A percentile compares a stretch with the other conserved stretches of the same genome.
Evolutionary conservation across 1,140 invertebrate genomes (phyloP).

Genomic region (Hydropsyche tenuis): DNA sequence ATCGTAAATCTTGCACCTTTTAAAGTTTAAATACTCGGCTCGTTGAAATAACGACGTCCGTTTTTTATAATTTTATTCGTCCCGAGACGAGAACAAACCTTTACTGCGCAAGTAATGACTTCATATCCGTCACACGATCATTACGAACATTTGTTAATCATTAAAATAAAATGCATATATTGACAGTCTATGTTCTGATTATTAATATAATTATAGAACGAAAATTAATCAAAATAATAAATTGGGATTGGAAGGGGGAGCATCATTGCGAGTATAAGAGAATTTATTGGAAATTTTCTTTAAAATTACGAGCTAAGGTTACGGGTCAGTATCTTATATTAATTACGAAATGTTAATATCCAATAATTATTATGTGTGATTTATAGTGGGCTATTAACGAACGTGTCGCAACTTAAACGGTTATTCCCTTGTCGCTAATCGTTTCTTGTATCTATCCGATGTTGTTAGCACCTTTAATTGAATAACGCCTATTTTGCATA

Average conservation of each 20-base stretch:
- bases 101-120: too few species aligned
- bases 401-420: conserved; percentile 26
- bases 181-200: background rate
- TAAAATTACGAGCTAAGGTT: too few species aligned
- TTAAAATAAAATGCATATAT: background rate
- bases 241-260: too few species aligned
- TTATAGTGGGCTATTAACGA: background rate
- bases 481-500: conserved; percentile 36
- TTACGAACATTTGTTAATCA: background rate
- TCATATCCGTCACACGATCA: background rate
- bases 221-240: too few species aligned
- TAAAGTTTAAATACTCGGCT: background rate
- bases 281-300: too few species aligned
- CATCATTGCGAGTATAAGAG: too few species aligned
- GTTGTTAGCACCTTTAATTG: conserved; percentile 37
- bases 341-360: too few species aligned
- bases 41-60: background rate
- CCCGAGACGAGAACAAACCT: too few species aligned
- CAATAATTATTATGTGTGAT: conserved; percentile 6
- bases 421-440: conserved; percentile 3
- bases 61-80: background rate
- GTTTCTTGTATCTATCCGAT: conserved; percentile 13
- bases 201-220: background rate
- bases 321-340: too few species aligned
- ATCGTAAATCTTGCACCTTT: conserved; percentile 12